Evolutionary conservation across 1,140 invertebrate species (phyloP).

Genomic region (Cylas formicarius): DNA sequence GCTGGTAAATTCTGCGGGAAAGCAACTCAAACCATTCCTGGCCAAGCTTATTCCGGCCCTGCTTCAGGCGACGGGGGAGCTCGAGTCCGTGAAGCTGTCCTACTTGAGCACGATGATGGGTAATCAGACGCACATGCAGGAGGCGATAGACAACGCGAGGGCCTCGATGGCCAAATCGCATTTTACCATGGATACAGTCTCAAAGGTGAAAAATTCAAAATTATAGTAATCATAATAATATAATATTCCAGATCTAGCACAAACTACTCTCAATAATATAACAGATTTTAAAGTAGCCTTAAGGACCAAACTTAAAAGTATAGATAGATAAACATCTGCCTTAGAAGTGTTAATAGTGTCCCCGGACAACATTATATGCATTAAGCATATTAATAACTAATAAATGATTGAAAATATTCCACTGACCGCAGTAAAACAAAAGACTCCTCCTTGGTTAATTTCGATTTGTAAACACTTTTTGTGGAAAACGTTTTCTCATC

Average conservation of each 20-base stretch:
- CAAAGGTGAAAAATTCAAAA: constrained; percentile 51
- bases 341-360: too few species aligned
- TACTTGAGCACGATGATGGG: constrained; percentile 70
- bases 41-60: constrained; percentile 74
- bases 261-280: background rate
- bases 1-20: constrained; percentile 71
- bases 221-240: background rate
- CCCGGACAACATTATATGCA: too few species aligned
- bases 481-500: too few species aligned
- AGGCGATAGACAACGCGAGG: constrained; percentile 67
- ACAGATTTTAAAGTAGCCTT: too few species aligned
- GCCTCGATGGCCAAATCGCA: constrained; percentile 72
- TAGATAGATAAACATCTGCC: too few species aligned
- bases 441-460: too few species aligned
- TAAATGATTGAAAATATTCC: too few species aligned
- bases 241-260: constrained; percentile 1
- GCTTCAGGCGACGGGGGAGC: constrained; percentile 73
- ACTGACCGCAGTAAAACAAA: too few species aligned
- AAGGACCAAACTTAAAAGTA: too few species aligned
- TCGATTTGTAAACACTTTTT: too few species aligned
- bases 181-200: constrained; percentile 81
- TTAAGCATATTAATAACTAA: too few species aligned
- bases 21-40: constrained; percentile 70
- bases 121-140: constrained; percentile 56
- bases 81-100: constrained; percentile 71